phyloP scores from a whole-genome alignment of 2,113 vertebrate species.

The Osmerus eperlanus region DNA sequence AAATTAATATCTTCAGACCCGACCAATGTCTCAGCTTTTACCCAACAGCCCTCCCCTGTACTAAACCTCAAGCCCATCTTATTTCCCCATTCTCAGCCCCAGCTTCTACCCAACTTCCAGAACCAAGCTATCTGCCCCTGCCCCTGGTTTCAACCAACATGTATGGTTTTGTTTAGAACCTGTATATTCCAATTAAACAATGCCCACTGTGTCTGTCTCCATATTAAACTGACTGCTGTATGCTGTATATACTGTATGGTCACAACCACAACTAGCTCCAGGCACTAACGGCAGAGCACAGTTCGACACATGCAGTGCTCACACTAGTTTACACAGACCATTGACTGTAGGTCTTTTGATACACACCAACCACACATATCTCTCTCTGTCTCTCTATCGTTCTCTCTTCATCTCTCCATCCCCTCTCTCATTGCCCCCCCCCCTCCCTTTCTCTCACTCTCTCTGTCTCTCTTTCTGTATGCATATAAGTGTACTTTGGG shows the following conservation, averaged over 20 bases:
- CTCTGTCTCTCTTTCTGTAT: neutral
- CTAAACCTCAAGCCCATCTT: neutral
- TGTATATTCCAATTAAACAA: conserved; percentile 44
- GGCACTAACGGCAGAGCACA: neutral
- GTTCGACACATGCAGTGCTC: neutral
- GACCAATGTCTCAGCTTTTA: neutral
- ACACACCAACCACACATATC: neutral
- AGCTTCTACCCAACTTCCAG: neutral
- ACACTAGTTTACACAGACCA: neutral
- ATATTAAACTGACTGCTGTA: conserved; percentile 35
- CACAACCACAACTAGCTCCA: neutral
- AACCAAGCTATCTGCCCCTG: conserved; percentile 31
- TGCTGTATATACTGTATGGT: too few relatives aligned
- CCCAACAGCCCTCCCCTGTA: conserved; percentile 12
- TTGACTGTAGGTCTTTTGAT: neutral
- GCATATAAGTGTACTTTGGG: neutral
- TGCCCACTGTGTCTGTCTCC: conserved; percentile 59
- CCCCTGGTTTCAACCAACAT: too few relatives aligned
- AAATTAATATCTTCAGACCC: conserved; percentile 49
- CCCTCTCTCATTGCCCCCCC: neutral
- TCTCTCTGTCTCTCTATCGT: neutral
- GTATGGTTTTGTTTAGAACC: conserved; percentile 17
- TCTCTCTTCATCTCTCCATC: neutral
- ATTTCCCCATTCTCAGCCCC: neutral
- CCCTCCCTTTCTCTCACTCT: neutral